Conservation (phyloP, 2,888 invertebrate genomes). For the Actias luna region DNA sequence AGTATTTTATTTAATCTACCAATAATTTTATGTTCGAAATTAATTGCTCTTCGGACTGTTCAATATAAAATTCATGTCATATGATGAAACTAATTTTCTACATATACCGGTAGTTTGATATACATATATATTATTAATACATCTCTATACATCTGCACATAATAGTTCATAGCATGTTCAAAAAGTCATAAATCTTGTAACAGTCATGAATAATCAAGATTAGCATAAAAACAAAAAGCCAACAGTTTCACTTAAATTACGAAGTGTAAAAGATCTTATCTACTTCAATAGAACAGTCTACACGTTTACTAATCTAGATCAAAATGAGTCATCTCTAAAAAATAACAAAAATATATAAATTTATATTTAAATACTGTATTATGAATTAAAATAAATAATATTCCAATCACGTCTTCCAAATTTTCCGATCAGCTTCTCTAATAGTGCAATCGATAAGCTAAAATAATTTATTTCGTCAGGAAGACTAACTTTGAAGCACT, state of each 20-base stretch:
- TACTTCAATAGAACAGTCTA: background rate
- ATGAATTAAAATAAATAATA: no score
- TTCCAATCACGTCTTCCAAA: no score
- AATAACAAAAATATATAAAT: no score
- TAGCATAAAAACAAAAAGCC: background rate
- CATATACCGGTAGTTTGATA: no score
- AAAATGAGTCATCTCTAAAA: background rate
- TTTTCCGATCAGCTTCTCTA: background rate
- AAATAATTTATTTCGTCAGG: background rate
- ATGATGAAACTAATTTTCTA: no score
- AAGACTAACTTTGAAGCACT: background rate
- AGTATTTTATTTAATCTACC: no score
- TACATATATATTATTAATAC: no score
- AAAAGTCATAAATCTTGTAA: background rate
- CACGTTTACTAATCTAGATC: background rate
- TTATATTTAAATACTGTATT: background rate
- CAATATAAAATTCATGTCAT: no score
- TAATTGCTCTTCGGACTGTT: no score
- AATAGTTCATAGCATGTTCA: background rate
- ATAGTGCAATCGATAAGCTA: background rate
- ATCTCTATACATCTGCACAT: no score
- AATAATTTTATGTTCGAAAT: no score
- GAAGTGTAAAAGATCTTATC: background rate
- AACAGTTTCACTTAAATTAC: background rate
- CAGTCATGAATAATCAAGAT: background rate